Percentiles rank a stretch among this genome's conserved stretches.
Evolutionary conservation across 1,140 invertebrate species (phyloP).

Genomic region (Caenorhabditis tropicalis): DNA sequence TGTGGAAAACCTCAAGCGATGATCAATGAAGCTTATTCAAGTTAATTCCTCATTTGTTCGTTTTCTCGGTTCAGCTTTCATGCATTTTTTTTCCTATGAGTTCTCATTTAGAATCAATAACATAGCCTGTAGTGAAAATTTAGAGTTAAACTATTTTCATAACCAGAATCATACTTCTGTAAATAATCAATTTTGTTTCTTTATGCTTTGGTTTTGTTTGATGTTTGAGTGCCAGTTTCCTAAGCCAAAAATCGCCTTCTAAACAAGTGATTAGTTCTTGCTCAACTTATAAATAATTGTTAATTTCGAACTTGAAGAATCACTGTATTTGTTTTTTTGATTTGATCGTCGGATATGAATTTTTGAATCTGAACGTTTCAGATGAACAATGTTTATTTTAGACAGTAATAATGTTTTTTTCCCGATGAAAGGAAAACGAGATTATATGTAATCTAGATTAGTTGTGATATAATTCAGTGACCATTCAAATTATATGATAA

Average conservation of each 20-base stretch:
- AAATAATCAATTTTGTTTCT: conserved; percentile 13
- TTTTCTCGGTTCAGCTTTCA: background rate
- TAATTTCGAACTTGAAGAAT: background rate
- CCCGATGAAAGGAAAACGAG: conserved; percentile 29
- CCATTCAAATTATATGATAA: too few relatives aligned
- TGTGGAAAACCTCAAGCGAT: background rate
- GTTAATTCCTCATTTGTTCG: too few relatives aligned
- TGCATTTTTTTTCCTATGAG: background rate
- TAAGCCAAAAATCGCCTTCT: background rate
- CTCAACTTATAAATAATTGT: conserved; percentile 23
- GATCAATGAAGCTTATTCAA: background rate
- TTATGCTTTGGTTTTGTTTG: background rate
- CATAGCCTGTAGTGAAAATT: background rate
- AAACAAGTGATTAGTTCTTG: conserved; percentile 19
- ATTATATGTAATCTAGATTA: too few relatives aligned
- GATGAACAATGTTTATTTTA: conserved; percentile 52
- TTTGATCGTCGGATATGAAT: too few relatives aligned
- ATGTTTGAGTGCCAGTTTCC: conserved; percentile 3
- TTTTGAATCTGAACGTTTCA: background rate
- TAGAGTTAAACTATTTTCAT: background rate
- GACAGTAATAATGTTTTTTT: conserved; percentile 56
- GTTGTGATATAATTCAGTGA: too few relatives aligned
- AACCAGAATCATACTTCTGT: conserved; percentile 23
- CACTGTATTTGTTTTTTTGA: too few relatives aligned
- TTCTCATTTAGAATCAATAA: background rate